A percentile compares a stretch with the other conserved stretches of the same genome.
Conservation (phyloP, 2,113 vertebrate species). For the Clarias magur region DNA sequence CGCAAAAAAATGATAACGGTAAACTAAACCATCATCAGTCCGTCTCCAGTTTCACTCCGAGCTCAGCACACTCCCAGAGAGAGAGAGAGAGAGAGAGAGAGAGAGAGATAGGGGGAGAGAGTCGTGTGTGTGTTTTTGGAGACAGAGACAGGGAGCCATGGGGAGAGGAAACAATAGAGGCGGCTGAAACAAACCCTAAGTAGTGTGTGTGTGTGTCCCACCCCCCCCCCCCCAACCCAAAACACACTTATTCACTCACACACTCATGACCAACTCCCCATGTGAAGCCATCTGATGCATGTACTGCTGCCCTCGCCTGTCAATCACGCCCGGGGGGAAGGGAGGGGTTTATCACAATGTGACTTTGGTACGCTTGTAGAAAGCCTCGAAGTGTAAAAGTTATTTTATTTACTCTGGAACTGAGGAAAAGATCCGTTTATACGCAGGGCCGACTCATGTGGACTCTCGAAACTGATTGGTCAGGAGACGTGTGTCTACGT, state of each 20-base stretch:
- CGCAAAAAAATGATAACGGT: conserved; percentile 10
- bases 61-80: conserved; percentile 25
- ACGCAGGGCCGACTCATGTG: not conserved
- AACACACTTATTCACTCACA: conserved; percentile 13
- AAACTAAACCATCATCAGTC: not conserved
- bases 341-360: conserved; percentile 55
- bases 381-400: not conserved
- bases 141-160: conserved; percentile 72
- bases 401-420: conserved; percentile 27
- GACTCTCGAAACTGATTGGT: not conserved
- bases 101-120: conserved; percentile 69
- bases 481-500: not conserved
- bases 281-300: conserved; percentile 76
- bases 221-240: conserved; percentile 49
- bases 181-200: conserved; percentile 65
- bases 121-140: conserved; percentile 59
- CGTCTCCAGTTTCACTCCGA: conserved; percentile 24
- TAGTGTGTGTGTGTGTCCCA: conserved; percentile 63
- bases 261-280: conserved; percentile 59
- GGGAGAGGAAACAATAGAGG: conserved; percentile 73
- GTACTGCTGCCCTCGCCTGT: conserved; percentile 70
- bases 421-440: not conserved
- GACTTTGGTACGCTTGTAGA: conserved; percentile 32
- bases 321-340: conserved; percentile 74
- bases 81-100: conserved; percentile 64